A percentile compares a stretch with the other conserved stretches of the same genome.
Conservation (phyloP, 2,797 vertebrate species). For the Urophycis tenuis region DNA sequence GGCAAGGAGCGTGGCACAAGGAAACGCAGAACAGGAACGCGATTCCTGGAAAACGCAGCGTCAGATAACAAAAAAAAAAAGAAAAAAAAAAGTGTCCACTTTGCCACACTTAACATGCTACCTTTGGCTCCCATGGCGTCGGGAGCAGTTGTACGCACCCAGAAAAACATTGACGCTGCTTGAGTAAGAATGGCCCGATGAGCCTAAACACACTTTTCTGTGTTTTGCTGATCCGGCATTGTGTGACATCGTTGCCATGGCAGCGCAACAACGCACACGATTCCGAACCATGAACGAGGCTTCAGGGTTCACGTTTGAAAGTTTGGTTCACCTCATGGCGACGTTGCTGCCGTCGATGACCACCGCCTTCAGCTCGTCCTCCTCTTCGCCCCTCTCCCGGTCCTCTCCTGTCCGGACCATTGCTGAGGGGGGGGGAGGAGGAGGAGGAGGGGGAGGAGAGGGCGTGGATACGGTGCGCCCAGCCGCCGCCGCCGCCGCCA, state of each 20-base stretch:
- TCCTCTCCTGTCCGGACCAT: background rate
- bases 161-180: too few relatives aligned
- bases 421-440: background rate
- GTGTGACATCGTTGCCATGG: background rate
- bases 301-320: background rate
- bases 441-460: constrained; percentile 8
- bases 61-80: too few relatives aligned
- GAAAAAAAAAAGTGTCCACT: background rate
- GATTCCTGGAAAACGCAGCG: background rate
- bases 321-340: constrained; percentile 83
- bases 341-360: constrained; percentile 98
- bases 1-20: background rate
- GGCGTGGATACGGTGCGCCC: constrained; percentile 21
- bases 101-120: background rate
- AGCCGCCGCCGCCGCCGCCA: background rate
- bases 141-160: too few relatives aligned
- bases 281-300: background rate
- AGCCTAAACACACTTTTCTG: background rate
- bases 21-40: background rate
- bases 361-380: constrained; percentile 76
- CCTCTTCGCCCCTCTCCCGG: constrained; percentile 47
- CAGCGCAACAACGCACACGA: background rate
- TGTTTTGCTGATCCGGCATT: background rate
- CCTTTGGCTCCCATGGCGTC: too few relatives aligned
- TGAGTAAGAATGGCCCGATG: background rate